Conservation (phyloP, 2,888 invertebrate species). For the Drosophila neonasuta region DNA sequence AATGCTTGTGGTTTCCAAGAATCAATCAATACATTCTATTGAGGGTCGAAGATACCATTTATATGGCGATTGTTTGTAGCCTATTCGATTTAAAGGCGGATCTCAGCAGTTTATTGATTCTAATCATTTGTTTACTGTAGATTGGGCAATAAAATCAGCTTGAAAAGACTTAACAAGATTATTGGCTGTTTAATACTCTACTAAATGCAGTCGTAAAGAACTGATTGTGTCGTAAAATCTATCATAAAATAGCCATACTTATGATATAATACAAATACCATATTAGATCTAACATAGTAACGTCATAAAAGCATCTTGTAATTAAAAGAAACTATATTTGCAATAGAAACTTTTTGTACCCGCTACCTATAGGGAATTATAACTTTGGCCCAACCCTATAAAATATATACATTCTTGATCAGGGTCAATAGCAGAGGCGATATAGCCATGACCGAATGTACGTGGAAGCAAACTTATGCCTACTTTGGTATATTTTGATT, state of each 20-base stretch:
- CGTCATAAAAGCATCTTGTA: too few relatives aligned
- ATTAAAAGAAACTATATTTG: too few relatives aligned
- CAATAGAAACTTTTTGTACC: too few relatives aligned
- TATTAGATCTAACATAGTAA: too few relatives aligned
- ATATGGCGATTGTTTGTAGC: not conserved
- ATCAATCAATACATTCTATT: not conserved
- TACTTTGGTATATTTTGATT: too few relatives aligned
- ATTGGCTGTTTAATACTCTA: not conserved
- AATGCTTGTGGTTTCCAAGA: not conserved
- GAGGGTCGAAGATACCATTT: not conserved
- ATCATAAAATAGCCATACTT: not conserved
- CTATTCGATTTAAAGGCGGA: not conserved
- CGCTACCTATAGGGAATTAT: too few relatives aligned
- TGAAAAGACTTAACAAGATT: not conserved
- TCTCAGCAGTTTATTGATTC: not conserved
- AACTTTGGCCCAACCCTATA: too few relatives aligned
- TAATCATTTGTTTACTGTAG: not conserved
- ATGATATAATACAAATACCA: constrained; percentile 1
- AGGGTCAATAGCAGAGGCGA: too few relatives aligned
- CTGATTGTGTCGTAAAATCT: not conserved
- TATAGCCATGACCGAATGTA: too few relatives aligned
- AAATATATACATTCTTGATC: too few relatives aligned
- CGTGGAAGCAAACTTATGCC: too few relatives aligned
- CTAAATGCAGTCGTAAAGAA: not conserved
- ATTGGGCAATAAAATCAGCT: not conserved